phyloP scores from a whole-genome alignment of 1,140 invertebrate genomes.

The Bacillus rossius region DNA sequence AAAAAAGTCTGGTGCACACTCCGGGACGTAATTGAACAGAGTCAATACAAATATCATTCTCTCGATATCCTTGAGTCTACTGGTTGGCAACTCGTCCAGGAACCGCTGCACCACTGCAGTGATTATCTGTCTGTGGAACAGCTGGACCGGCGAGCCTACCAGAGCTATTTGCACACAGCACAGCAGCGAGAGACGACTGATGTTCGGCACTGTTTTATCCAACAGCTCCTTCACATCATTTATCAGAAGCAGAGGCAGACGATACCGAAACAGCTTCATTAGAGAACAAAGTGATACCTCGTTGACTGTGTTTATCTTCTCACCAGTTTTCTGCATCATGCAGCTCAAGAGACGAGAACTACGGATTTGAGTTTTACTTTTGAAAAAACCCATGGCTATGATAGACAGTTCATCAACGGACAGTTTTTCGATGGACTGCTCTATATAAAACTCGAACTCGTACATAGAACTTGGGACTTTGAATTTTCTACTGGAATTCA shows the following conservation, averaged over 20 bases:
- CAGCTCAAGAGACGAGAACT: conserved; percentile 37
- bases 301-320: conserved; percentile 39
- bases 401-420: conserved; percentile 49
- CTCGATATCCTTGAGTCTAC: conserved; percentile 58
- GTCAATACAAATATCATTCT: conserved; percentile 46
- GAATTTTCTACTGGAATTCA: conserved; percentile 17
- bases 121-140: conserved; percentile 36
- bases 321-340: conserved; percentile 39
- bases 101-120: conserved; percentile 24
- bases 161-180: conserved; percentile 49
- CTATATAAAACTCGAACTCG: conserved; percentile 21
- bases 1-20: conserved; percentile 40
- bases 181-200: conserved; percentile 41
- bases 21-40: conserved; percentile 44
- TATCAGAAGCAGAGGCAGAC: conserved; percentile 30
- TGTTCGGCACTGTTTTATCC: conserved; percentile 32
- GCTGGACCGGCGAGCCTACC: conserved; percentile 40
- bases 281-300: conserved; percentile 46
- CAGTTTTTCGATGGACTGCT: conserved; percentile 34
- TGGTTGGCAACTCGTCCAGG: conserved; percentile 25
- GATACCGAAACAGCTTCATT: conserved; percentile 49
- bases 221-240: conserved; percentile 33
- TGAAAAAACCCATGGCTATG: conserved; percentile 54
- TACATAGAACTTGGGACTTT: conserved; percentile 14
- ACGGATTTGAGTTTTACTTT: conserved; percentile 49